These are phyloP conservation scores for Heliconius cydno DNA, from an alignment of 2,888 invertebrate genomes.

Conservation along the genomic window DNA sequence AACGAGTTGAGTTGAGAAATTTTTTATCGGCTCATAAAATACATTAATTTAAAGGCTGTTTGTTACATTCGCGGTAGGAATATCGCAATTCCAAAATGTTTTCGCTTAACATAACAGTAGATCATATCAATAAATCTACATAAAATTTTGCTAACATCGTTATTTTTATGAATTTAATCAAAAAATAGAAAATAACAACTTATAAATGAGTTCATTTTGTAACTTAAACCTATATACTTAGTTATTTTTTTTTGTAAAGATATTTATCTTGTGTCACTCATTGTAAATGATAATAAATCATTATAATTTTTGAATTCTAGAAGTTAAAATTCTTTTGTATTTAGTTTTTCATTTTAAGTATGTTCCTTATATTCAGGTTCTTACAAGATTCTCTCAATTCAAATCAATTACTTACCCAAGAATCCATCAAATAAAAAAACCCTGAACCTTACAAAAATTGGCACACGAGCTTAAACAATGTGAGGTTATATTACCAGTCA, in stretches of 20 bases:
- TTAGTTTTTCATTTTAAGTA: not conserved
- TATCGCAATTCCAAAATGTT: slow-evolving; percentile 32
- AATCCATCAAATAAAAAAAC: not conserved
- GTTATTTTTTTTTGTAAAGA: not conserved
- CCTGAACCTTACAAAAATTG: slow-evolving; percentile 24
- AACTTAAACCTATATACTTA: not conserved
- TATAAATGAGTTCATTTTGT: not conserved
- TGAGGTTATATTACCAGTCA: slow-evolving; percentile 29
- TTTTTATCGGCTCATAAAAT: slow-evolving; percentile 33
- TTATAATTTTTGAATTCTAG: no score
- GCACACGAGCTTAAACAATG: slow-evolving; percentile 32
- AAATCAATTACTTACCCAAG: not conserved
- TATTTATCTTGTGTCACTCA: no score
- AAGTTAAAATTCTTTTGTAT: not conserved
- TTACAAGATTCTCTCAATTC: not conserved
- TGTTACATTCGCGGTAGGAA: slow-evolving; percentile 22
- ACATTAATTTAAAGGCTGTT: slow-evolving; percentile 24
- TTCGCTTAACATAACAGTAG: slow-evolving; percentile 28
- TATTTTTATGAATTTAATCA: slow-evolving; percentile 2
- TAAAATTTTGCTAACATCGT: not conserved
- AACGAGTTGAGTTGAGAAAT: slow-evolving; percentile 33
- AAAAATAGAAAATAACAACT: not conserved
- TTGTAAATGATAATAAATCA: no score
- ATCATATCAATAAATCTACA: slow-evolving; percentile 23
- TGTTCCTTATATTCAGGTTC: not conserved